phyloP scores from a whole-genome alignment of 2,797 vertebrate genomes.

The Tokudaia muenninki region DNA sequence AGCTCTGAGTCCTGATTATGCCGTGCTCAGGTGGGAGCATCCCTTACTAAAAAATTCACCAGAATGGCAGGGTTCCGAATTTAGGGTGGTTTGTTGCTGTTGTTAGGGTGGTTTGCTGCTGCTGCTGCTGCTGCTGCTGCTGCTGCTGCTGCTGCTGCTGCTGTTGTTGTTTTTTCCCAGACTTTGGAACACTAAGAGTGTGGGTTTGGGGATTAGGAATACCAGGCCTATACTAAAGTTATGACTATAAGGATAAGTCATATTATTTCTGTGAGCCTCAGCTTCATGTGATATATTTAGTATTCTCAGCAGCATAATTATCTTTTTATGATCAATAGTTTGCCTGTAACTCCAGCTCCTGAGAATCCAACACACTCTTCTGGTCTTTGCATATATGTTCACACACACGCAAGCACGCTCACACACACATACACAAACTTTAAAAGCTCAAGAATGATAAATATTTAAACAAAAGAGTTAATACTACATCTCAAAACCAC shows the following conservation, averaged over 20 bases:
- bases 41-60: neutral
- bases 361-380: neutral
- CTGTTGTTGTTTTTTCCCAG: neutral
- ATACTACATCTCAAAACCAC: conserved; percentile 46
- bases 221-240: neutral
- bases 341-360: neutral
- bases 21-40: neutral
- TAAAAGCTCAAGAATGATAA: conserved; percentile 12
- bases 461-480: conserved; percentile 37
- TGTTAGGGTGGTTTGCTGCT: no score
- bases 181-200: neutral
- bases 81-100: neutral
- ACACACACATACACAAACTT: neutral
- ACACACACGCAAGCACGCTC: no score
- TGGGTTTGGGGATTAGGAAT: neutral
- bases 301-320: neutral
- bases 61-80: neutral
- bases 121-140: no score
- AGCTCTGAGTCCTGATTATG: neutral
- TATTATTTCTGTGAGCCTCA: neutral
- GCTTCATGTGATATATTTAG: conserved; percentile 3
- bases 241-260: neutral
- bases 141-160: no score
- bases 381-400: neutral
- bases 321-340: neutral